Evolutionary conservation across 1,140 invertebrate species (phyloP).

Genomic region (Atopsyche davidsoni): DNA sequence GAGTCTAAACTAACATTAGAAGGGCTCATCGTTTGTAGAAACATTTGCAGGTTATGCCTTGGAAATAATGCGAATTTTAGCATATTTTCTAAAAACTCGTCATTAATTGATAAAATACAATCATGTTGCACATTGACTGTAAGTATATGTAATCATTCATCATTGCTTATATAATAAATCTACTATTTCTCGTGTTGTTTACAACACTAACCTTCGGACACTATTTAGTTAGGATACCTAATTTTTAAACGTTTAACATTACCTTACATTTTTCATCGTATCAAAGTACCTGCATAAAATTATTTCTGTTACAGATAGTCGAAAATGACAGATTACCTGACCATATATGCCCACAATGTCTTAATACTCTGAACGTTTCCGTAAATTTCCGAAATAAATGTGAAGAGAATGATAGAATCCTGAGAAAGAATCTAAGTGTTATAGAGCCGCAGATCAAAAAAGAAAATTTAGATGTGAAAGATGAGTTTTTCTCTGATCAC

Average conservation of each 20-base stretch:
- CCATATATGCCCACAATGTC: conserved; percentile 18
- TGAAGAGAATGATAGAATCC: conserved; percentile 21
- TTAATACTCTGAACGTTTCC: conserved; percentile 14
- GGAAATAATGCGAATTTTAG: conserved; percentile 8
- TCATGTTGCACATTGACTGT: conserved; percentile 23
- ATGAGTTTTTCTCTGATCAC: conserved; percentile 6
- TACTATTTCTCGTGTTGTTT: too few relatives aligned
- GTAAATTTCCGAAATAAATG: conserved; percentile 19
- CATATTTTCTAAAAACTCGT: conserved; percentile 16
- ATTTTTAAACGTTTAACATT: too few relatives aligned
- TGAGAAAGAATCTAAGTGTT: conserved; percentile 12
- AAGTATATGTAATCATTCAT: too few relatives aligned
- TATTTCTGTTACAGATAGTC: conserved; percentile 21
- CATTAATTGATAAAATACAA: conserved; percentile 18
- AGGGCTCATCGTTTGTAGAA: conserved; percentile 9
- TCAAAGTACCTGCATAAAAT: too few relatives aligned
- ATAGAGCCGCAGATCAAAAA: conserved; percentile 7
- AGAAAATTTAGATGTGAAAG: conserved; percentile 9
- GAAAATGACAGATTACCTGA: conserved; percentile 27
- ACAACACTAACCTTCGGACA: too few relatives aligned
- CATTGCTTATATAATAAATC: too few relatives aligned
- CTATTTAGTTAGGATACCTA: too few relatives aligned
- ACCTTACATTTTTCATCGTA: too few relatives aligned
- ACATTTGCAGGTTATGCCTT: conserved; percentile 23
- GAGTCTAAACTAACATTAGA: too few relatives aligned